phyloP scores from a whole-genome alignment of 2,113 vertebrate genomes.

The Lethenteron camtschaticum region DNA sequence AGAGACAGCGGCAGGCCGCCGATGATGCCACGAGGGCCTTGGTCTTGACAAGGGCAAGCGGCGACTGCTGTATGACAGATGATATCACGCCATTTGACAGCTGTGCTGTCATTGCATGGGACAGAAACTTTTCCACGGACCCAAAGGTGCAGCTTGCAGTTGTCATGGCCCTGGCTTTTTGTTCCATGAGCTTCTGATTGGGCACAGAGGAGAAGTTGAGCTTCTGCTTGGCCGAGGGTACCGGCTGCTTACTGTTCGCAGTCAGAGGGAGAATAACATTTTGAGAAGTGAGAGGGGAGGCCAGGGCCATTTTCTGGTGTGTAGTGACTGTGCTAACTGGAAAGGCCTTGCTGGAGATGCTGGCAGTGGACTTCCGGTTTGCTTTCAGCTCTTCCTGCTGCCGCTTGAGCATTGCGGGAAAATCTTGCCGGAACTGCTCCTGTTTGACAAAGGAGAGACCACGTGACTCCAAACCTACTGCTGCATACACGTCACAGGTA shows the following conservation, averaged over 20 bases:
- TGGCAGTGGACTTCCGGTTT: not conserved
- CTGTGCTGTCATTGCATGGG: not conserved
- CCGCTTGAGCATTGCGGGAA: not conserved
- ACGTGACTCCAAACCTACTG: too few species aligned
- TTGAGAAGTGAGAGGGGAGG: not conserved
- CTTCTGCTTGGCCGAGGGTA: not conserved
- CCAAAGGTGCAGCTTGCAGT: not conserved
- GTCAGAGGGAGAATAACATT: too few species aligned
- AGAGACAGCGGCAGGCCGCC: not conserved
- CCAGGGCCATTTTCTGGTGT: not conserved
- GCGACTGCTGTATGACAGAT: not conserved
- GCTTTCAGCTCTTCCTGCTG: not conserved
- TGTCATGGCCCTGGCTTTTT: too few species aligned
- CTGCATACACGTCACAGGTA: too few species aligned
- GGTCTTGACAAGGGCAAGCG: conserved; percentile 4
- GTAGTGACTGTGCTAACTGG: not conserved
- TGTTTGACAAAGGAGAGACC: not conserved
- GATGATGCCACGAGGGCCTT: not conserved
- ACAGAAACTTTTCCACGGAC: not conserved
- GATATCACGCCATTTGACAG: conserved; percentile 1
- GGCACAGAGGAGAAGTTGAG: not conserved
- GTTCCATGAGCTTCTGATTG: not conserved
- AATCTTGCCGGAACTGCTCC: conserved; percentile 5
- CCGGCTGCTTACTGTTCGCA: not conserved
- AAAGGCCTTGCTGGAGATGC: not conserved